These are phyloP conservation scores for Kryphioiulus occultus DNA, from an alignment of 2,888 invertebrate species.

Conservation along the genomic window DNA sequence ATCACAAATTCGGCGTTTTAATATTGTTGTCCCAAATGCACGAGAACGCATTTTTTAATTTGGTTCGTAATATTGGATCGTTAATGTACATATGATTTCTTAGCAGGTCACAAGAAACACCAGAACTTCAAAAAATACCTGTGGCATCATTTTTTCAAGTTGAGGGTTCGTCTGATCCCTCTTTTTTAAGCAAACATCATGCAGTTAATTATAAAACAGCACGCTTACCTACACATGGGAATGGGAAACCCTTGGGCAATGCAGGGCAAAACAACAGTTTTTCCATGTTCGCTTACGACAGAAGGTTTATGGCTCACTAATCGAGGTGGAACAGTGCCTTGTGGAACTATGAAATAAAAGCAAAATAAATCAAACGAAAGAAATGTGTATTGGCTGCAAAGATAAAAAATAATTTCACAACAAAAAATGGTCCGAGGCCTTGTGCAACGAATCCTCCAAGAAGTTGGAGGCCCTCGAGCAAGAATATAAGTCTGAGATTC, in stretches of 20 bases:
- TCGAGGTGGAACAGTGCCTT: conserved; percentile 54
- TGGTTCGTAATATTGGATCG: too few relatives aligned
- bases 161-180: neutral
- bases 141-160: neutral
- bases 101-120: neutral
- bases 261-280: conserved; percentile 58
- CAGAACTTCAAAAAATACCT: neutral
- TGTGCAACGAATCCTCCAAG: neutral
- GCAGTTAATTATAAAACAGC: neutral
- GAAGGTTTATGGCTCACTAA: conserved; percentile 51
- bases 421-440: neutral
- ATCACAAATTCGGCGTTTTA: too few relatives aligned
- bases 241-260: conserved; percentile 54
- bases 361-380: neutral
- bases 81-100: too few relatives aligned
- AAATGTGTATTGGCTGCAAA: neutral
- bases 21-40: too few relatives aligned
- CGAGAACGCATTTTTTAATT: too few relatives aligned
- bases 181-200: neutral
- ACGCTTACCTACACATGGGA: conserved; percentile 56
- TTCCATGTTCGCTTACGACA: conserved; percentile 58
- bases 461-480: neutral
- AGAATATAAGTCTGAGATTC: neutral
- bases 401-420: neutral
- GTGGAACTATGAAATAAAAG: conserved; percentile 50